Conservation (phyloP, 2,113 vertebrate genomes). For the Camelus dromedarius region DNA sequence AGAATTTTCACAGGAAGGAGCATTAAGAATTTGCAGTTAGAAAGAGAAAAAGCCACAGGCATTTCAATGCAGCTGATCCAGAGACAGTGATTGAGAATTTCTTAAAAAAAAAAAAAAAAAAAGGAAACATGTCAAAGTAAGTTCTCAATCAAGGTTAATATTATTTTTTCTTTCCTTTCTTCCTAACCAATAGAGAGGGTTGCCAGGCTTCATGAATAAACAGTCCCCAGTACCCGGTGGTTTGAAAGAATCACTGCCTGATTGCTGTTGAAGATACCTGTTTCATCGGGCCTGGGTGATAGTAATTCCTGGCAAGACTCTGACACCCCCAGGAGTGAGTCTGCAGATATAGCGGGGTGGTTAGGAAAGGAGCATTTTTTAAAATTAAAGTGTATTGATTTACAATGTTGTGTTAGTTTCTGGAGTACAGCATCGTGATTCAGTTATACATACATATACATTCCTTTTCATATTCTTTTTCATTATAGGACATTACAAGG, state of each 20-base stretch:
- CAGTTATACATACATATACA: too few relatives aligned
- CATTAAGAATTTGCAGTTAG: background rate
- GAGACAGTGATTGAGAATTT: background rate
- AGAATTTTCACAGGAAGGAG: background rate
- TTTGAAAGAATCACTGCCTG: background rate
- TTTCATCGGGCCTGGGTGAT: rapidly evolving
- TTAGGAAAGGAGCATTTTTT: background rate
- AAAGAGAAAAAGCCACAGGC: background rate
- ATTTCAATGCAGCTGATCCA: background rate
- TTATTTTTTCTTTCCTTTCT: background rate
- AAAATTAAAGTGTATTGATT: too few relatives aligned
- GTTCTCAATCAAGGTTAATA: background rate
- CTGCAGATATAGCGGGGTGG: too few relatives aligned
- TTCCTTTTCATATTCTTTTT: too few relatives aligned
- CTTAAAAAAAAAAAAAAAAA: background rate
- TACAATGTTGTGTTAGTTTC: too few relatives aligned
- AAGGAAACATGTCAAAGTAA: background rate
- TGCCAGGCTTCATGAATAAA: background rate
- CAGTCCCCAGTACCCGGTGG: background rate
- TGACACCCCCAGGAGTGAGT: rapidly evolving
- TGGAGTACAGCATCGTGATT: too few relatives aligned
- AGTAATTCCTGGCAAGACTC: background rate
- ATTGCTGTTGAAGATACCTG: background rate
- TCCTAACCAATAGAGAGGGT: background rate
- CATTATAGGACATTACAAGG: too few relatives aligned